phyloP scores from a whole-genome alignment of 2,797 vertebrate genomes.

The Helicolenus hilgendorfi region DNA sequence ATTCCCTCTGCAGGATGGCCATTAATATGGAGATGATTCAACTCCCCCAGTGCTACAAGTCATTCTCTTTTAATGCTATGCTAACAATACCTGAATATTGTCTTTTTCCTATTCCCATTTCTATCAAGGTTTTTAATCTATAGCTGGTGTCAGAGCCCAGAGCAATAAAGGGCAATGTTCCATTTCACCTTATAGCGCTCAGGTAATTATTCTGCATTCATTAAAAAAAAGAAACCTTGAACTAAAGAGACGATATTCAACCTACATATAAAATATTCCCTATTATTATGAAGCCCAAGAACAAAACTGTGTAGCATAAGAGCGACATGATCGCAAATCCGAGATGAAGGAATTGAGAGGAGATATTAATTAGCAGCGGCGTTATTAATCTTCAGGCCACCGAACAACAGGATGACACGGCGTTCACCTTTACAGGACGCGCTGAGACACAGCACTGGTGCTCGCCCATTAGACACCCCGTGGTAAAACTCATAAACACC shows the following conservation, averaged over 20 bases:
- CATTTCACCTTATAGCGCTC: constrained; percentile 82
- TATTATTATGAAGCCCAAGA: constrained; percentile 21
- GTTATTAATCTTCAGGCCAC: constrained; percentile 82
- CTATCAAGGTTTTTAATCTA: constrained; percentile 81
- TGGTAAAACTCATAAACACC: constrained; percentile 86
- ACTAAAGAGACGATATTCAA: constrained; percentile 23
- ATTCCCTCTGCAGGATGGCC: constrained; percentile 73
- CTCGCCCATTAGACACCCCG: constrained; percentile 79
- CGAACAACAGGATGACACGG: constrained; percentile 69
- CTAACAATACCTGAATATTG: constrained; percentile 85
- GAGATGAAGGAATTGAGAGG: constrained; percentile 78
- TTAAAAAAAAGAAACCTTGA: constrained; percentile 68
- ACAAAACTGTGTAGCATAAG: constrained; percentile 12
- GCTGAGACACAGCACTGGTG: constrained; percentile 47
- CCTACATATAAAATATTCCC: constrained; percentile 28
- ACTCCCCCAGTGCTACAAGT: constrained; percentile 80
- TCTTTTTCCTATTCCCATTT: constrained; percentile 63
- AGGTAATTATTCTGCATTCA: constrained; percentile 86
- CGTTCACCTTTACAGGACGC: constrained; percentile 88
- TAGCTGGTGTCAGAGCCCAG: constrained; percentile 66
- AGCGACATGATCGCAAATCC: constrained; percentile 53
- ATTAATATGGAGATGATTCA: constrained; percentile 85
- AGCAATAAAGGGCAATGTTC: constrained; percentile 83
- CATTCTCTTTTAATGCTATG: constrained; percentile 83
- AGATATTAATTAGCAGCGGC: constrained; percentile 84